Conservation (phyloP, 2,113 vertebrate genomes). For the Notothenia rossii region DNA sequence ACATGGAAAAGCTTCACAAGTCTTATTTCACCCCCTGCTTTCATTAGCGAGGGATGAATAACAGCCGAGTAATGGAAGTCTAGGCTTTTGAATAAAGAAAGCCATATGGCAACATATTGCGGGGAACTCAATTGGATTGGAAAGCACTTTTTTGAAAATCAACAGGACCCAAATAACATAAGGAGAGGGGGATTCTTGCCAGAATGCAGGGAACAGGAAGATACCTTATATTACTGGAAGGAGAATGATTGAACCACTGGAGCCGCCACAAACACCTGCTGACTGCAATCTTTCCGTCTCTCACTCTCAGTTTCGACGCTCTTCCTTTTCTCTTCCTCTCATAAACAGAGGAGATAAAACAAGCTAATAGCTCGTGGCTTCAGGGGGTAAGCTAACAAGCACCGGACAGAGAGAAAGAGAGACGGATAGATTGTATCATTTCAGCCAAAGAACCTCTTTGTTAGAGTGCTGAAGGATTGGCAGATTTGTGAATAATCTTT, state of each 20-base stretch:
- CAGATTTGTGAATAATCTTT: slow-evolving; percentile 10
- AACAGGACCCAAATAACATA: slow-evolving; percentile 30
- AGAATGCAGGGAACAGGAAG: slow-evolving; percentile 19
- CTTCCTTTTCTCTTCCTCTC: neutral
- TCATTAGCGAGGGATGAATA: slow-evolving; percentile 60
- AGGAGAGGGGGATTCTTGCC: slow-evolving; percentile 2
- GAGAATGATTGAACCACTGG: slow-evolving; percentile 32
- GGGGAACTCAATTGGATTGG: slow-evolving; percentile 28
- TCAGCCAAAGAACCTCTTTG: slow-evolving; percentile 29
- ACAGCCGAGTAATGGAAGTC: slow-evolving; percentile 16
- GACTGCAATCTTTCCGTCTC: slow-evolving; percentile 18
- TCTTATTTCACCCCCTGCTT: slow-evolving; percentile 30
- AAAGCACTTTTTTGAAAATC: slow-evolving; percentile 39
- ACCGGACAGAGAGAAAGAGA: slow-evolving; percentile 44
- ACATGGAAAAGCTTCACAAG: slow-evolving; percentile 25
- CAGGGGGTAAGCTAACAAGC: slow-evolving; percentile 75
- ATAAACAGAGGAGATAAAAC: neutral
- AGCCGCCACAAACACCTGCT: slow-evolving; percentile 14
- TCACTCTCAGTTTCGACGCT: neutral
- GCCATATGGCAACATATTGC: slow-evolving; percentile 53
- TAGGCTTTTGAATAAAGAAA: slow-evolving; percentile 52
- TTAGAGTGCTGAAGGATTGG: slow-evolving; percentile 7
- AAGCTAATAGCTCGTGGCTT: slow-evolving; percentile 56
- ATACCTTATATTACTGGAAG: slow-evolving; percentile 13
- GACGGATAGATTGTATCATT: slow-evolving; percentile 30